Percentiles rank a stretch among this genome's conserved stretches.
Evolutionary conservation across 1,140 invertebrate genomes (phyloP).

Genomic region (Drosophila malerkotliana): DNA sequence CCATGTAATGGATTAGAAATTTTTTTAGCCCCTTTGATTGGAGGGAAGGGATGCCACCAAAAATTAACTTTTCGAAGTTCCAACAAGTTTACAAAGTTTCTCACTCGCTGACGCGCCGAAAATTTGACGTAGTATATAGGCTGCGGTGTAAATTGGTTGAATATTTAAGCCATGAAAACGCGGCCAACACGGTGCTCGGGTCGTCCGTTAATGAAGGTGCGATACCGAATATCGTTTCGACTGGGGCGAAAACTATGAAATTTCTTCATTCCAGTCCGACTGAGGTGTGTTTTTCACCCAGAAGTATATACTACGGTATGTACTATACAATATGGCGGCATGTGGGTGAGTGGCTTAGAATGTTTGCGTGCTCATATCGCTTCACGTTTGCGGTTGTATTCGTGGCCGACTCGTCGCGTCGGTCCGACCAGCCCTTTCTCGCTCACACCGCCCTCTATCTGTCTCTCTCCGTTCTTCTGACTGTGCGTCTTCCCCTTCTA

Average conservation of each 20-base stretch:
- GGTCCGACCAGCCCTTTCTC: neutral
- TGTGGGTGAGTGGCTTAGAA: slow-evolving; percentile 44
- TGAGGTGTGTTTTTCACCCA: slow-evolving; percentile 35
- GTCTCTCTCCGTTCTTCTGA: slow-evolving; percentile 12
- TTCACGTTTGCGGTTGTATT: slow-evolving; percentile 45
- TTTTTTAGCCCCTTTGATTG: slow-evolving; percentile 16
- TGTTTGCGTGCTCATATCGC: slow-evolving; percentile 74
- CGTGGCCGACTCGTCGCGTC: slow-evolving; percentile 26
- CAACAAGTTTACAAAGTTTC: slow-evolving; percentile 16
- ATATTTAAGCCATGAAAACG: slow-evolving; percentile 55
- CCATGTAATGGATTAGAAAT: slow-evolving; percentile 46
- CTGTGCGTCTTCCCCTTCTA: slow-evolving; percentile 52
- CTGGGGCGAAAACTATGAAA: slow-evolving; percentile 80
- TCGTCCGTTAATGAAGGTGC: slow-evolving; percentile 80
- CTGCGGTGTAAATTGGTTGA: slow-evolving; percentile 22
- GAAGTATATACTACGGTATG: neutral
- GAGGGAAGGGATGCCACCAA: slow-evolving; percentile 3
- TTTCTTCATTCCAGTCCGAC: slow-evolving; percentile 74
- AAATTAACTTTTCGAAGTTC: slow-evolving; percentile 37
- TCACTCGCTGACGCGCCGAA: slow-evolving; percentile 32
- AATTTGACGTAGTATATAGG: neutral
- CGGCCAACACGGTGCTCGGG: slow-evolving; percentile 68
- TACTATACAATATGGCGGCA: neutral
- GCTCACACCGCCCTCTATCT: slow-evolving; percentile 7
- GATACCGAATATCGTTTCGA: slow-evolving; percentile 76